Conservation (phyloP, 2,888 invertebrate genomes). For the Scaptomyza tumidula region DNA sequence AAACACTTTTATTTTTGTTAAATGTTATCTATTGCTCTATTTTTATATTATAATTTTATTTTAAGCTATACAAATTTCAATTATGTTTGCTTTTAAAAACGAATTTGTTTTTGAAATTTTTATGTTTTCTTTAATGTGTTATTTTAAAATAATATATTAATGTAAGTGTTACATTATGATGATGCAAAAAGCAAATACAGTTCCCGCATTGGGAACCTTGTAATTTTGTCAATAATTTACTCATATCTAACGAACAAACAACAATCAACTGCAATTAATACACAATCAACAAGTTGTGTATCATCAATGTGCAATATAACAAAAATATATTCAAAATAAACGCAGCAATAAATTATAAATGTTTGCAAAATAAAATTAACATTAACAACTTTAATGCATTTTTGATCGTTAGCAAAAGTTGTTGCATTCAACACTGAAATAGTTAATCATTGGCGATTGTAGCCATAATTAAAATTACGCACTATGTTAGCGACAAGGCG, state of each 20-base stretch:
- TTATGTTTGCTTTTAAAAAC: not conserved
- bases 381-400: constrained; percentile 18
- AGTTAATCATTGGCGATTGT: constrained; percentile 41
- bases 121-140: constrained; percentile 9
- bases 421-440: constrained; percentile 28
- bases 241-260: constrained; percentile 9
- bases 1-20: not conserved
- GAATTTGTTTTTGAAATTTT: not conserved
- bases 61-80: not conserved
- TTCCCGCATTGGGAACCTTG: constrained; percentile 22
- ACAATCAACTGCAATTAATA: constrained; percentile 21
- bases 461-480: constrained; percentile 19
- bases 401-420: constrained; percentile 31
- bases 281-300: constrained; percentile 33
- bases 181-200: constrained; percentile 11
- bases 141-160: not conserved
- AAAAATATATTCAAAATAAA: constrained; percentile 23
- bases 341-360: constrained; percentile 20
- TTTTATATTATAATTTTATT: not conserved
- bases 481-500: constrained; percentile 19
- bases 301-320: constrained; percentile 51
- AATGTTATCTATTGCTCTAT: not conserved
- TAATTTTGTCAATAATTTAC: constrained; percentile 12
- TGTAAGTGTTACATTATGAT: not conserved
- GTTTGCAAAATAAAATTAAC: not conserved